These are phyloP conservation scores for Pseudolaguvia tuberculata DNA, from an alignment of 2,113 vertebrate genomes.

Conservation along the genomic window DNA sequence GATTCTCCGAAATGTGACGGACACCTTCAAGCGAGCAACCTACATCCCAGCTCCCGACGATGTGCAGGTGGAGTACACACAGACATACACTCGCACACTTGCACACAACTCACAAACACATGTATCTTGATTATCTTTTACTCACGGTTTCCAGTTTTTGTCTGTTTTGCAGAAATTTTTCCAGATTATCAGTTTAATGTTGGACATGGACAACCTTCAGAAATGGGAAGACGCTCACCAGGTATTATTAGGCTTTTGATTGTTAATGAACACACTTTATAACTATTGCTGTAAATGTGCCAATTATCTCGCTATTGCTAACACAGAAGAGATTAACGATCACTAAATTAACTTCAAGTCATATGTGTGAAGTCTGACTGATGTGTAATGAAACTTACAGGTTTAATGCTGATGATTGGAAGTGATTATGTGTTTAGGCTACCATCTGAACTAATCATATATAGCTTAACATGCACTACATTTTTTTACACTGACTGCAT, in stretches of 20 bases:
- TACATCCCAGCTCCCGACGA: conserved; percentile 93
- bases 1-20: conserved; percentile 98
- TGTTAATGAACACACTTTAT: conserved; percentile 5
- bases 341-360: conserved; percentile 20
- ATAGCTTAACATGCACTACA: not conserved
- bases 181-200: conserved; percentile 96
- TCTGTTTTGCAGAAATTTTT: conserved; percentile 83
- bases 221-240: conserved; percentile 97
- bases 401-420: not conserved
- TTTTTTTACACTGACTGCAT: too few species aligned
- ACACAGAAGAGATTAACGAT: conserved; percentile 28
- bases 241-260: conserved; percentile 64
- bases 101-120: too few species aligned
- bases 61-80: conserved; percentile 78
- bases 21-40: conserved; percentile 99
- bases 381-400: conserved; percentile 24
- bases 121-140: not conserved
- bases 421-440: not conserved
- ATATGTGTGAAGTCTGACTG: conserved; percentile 15
- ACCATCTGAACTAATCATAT: conserved; percentile 3
- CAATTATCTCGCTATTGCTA: conserved; percentile 7
- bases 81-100: not conserved
- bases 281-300: not conserved
- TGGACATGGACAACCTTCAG: conserved; percentile 88
- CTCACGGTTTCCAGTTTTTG: not conserved